Evolutionary conservation across 2,888 invertebrate species (phyloP), one percentile per base, ranked within the genome.

Genomic region (Plebejus argus): DNA sequence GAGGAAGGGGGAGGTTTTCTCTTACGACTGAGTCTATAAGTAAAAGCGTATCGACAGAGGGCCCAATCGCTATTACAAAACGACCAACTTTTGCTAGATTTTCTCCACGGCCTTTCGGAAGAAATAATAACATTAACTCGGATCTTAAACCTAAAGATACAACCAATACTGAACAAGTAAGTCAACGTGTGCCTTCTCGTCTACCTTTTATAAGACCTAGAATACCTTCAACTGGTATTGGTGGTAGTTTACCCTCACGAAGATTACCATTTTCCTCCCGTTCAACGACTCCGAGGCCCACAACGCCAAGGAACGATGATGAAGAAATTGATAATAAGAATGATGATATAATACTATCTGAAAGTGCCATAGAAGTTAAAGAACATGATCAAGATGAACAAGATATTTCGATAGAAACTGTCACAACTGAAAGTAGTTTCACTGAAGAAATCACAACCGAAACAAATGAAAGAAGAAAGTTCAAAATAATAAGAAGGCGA

Each of bases 361-460:
- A 94, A 85, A 92, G 90, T 85, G 89, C 92, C n/a, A 91, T 93
- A 79, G 92, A 88, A 83, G 93, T 93, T 81, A 90, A 93, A 81
- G 93, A 93, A 83, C 93, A 94, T n/a, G 85, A 88, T 49, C 90
- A 89, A 76, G 81, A 82, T 18, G 78, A 80, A 49, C 86, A 81
- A 78, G 79, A 82, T 66, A 58, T 58, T 20, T 86, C 83, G 85
- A 85, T 89, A 6, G 90, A 90, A 79, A 90, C 83, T 49, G 80
- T 82, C 23, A 85, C 85, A 49, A 83, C 83, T 76, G 85, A 86
- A 79, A 83, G 81, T 33, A 81, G 82, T 20, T 79, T 86, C 78
- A 82, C 86, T 8, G 89, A 89, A 74, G 90, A 91, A 84, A 74
- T 81, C 23, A 75, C 86, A 2, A 85, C 86, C 76, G 89, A 89